These are phyloP conservation scores for Schizopygopsis malacanthus DNA, from an alignment of 2,797 vertebrate genomes.

Conservation along the genomic window DNA sequence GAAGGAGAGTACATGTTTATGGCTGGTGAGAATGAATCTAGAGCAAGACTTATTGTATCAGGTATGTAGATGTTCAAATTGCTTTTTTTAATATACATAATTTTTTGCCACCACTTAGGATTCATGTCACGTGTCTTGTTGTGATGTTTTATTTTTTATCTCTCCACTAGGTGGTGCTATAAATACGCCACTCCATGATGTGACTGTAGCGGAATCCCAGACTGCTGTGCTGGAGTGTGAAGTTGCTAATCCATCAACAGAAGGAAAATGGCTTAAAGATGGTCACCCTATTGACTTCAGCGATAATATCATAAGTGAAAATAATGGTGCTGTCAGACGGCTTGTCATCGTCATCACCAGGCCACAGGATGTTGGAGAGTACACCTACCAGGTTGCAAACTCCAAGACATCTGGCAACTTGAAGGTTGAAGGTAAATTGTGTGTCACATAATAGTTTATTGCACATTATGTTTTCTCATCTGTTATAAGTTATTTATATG, in stretches of 20 bases:
- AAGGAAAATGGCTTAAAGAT: conserved; percentile 91
- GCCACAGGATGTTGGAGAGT: conserved; percentile 92
- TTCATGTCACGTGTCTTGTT: background rate
- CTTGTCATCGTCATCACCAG: conserved; percentile 86
- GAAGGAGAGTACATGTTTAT: conserved; percentile 94
- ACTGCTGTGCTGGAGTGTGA: conserved; percentile 90
- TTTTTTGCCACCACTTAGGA: background rate
- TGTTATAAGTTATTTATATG: conserved; percentile 34
- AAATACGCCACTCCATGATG: conserved; percentile 89
- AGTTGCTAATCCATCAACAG: conserved; percentile 90
- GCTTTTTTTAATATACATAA: background rate
- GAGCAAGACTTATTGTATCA: conserved; percentile 90
- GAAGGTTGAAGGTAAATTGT: conserved; percentile 87
- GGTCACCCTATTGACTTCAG: conserved; percentile 82
- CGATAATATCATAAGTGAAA: conserved; percentile 83
- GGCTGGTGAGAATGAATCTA: conserved; percentile 93
- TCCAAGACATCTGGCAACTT: conserved; percentile 94
- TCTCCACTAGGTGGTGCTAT: conserved; percentile 89
- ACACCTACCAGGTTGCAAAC: conserved; percentile 93
- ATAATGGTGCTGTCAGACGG: conserved; percentile 83
- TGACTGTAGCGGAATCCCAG: conserved; percentile 94
- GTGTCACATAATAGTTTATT: background rate
- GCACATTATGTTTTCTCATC: background rate
- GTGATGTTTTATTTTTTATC: background rate
- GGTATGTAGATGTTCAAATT: conserved; percentile 73